Conservation (phyloP, 2,797 vertebrate genomes). For the Myotis daubentonii region DNA sequence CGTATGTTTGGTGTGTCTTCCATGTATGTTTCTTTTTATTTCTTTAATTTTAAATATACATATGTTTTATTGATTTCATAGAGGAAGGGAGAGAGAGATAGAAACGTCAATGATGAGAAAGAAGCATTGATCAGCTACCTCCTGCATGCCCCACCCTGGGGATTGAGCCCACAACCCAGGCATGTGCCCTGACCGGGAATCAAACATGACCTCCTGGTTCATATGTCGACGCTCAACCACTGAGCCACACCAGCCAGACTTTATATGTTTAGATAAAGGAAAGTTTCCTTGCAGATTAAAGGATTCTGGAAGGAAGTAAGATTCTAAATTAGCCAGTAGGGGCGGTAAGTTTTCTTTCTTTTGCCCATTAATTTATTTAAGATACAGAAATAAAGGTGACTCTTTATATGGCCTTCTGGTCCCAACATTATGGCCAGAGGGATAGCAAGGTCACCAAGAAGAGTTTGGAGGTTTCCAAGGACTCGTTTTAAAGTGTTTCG, state of each 20-base stretch:
- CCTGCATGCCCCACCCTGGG: no score
- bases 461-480: conserved; percentile 89
- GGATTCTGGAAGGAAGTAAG: not conserved
- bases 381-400: conserved; percentile 82
- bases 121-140: no score
- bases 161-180: no score
- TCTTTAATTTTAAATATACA: no score
- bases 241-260: not conserved
- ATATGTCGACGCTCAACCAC: no score
- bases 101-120: no score
- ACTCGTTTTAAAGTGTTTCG: conserved; percentile 85
- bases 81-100: no score
- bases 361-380: not conserved
- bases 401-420: conserved; percentile 84
- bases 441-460: conserved; percentile 88
- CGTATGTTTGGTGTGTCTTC: not conserved
- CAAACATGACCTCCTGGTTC: no score
- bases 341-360: not conserved
- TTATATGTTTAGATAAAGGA: not conserved
- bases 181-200: no score
- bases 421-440: conserved; percentile 84
- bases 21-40: no score
- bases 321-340: not conserved
- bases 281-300: not conserved
- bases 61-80: no score